A percentile compares a stretch with the other conserved stretches of the same genome.
Evolutionary conservation across 2,797 vertebrate species (phyloP).

Genomic region (Phylloscopus collybita): DNA sequence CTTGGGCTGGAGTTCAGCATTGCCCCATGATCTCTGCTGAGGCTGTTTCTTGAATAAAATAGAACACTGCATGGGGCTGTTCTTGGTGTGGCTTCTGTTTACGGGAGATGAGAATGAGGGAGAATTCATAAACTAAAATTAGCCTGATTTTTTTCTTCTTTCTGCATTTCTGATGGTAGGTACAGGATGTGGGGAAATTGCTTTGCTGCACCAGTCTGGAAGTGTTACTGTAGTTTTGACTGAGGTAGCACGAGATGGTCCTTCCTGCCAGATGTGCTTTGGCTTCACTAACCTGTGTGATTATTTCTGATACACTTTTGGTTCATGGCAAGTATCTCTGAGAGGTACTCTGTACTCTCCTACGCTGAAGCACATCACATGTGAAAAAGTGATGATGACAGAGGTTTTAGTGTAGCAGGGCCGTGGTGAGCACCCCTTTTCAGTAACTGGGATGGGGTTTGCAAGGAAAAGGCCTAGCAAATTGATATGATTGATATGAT

Average conservation of each 20-base stretch:
- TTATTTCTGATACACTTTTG: not conserved
- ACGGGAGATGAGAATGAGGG: not conserved
- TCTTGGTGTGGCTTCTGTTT: not conserved
- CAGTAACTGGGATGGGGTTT: constrained; percentile 37
- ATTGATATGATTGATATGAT: not conserved
- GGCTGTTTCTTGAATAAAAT: not conserved
- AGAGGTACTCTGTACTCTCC: not conserved
- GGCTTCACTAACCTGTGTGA: not conserved
- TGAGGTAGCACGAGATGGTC: not conserved
- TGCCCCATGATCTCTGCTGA: not conserved
- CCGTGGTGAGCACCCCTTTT: constrained; percentile 17
- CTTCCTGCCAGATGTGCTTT: not conserved
- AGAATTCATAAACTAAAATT: not conserved
- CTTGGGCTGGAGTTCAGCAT: not conserved
- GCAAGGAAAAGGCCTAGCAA: constrained; percentile 12
- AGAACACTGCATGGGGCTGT: not conserved
- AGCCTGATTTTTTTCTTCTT: not conserved
- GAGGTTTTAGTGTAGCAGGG: not conserved
- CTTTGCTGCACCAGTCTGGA: not conserved
- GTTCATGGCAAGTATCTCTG: not conserved
- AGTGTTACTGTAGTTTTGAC: not conserved
- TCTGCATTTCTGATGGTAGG: not conserved
- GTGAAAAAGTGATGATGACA: not conserved
- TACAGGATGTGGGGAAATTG: not conserved
- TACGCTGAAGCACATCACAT: not conserved